phyloP scores from a whole-genome alignment of 2,888 invertebrate genomes.

The Drosophila kambysellisi region DNA sequence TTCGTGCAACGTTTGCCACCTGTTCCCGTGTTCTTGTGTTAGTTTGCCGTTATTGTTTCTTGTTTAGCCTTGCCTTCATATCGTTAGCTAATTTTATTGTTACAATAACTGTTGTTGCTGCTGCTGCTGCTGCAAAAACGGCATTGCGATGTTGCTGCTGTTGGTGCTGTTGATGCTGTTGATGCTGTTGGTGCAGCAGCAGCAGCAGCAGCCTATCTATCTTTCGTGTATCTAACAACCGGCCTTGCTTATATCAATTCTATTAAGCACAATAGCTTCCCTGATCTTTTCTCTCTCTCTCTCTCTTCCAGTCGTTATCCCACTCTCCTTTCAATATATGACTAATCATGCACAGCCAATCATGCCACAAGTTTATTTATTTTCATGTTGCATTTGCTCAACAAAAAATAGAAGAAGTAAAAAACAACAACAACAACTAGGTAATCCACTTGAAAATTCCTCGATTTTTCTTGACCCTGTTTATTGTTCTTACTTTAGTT shows the following conservation, averaged over 20 bases:
- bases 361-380: constrained; percentile 80
- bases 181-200: constrained; percentile 41
- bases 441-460: constrained; percentile 80
- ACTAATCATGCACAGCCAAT: constrained; percentile 79
- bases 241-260: constrained; percentile 79
- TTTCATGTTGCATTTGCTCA: constrained; percentile 73
- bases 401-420: constrained; percentile 57
- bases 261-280: constrained; percentile 72
- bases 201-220: constrained; percentile 51
- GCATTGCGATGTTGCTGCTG: constrained; percentile 58
- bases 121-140: constrained; percentile 55
- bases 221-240: constrained; percentile 75
- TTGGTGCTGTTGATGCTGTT: constrained; percentile 63
- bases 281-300: constrained; percentile 3
- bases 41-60: constrained; percentile 79
- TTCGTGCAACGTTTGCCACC: constrained; percentile 79
- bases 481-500: constrained; percentile 52
- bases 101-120: constrained; percentile 78
- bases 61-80: constrained; percentile 72
- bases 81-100: constrained; percentile 81
- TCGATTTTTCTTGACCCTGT: constrained; percentile 68
- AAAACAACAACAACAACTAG: constrained; percentile 48
- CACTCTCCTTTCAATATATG: constrained; percentile 67
- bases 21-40: constrained; percentile 72
- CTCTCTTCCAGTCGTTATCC: constrained; percentile 8